These are phyloP conservation scores for Lochmaea crataegi DNA, from an alignment of 2,888 invertebrate species.

Conservation along the genomic window DNA sequence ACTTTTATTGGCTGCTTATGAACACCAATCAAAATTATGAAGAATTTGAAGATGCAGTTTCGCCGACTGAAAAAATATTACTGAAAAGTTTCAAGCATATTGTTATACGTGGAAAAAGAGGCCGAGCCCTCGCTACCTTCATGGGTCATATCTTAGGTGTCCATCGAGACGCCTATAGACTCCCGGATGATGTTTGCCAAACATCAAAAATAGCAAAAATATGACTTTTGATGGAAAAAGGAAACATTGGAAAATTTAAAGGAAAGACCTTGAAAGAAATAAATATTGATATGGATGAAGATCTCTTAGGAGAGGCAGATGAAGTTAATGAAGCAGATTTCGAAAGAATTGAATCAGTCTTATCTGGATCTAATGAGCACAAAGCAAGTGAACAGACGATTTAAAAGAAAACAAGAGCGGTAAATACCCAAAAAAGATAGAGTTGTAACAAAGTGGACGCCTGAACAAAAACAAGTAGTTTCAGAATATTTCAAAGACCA, in stretches of 20 bases:
- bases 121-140: constrained; percentile 41
- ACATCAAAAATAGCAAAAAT: constrained; percentile 25
- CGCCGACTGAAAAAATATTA: too few species aligned
- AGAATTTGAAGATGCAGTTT: too few species aligned
- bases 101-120: constrained; percentile 38
- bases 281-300: too few species aligned
- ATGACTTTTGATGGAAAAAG: too few species aligned
- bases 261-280: too few species aligned
- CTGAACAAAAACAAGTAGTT: too few species aligned
- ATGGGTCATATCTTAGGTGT: constrained; percentile 47
- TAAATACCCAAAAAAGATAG: neutral
- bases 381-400: neutral
- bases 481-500: too few species aligned
- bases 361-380: neutral
- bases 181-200: constrained; percentile 36
- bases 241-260: too few species aligned
- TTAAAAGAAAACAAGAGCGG: neutral
- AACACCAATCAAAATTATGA: constrained; percentile 29
- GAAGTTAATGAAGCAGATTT: too few species aligned
- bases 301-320: too few species aligned
- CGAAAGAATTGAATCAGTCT: neutral
- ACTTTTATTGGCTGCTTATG: constrained; percentile 22
- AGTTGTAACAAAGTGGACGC: constrained; percentile 2
- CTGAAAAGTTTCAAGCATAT: too few species aligned
- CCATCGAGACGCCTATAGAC: constrained; percentile 41